Conservation (phyloP, 2,797 vertebrate genomes). For the Vipera latastei region DNA sequence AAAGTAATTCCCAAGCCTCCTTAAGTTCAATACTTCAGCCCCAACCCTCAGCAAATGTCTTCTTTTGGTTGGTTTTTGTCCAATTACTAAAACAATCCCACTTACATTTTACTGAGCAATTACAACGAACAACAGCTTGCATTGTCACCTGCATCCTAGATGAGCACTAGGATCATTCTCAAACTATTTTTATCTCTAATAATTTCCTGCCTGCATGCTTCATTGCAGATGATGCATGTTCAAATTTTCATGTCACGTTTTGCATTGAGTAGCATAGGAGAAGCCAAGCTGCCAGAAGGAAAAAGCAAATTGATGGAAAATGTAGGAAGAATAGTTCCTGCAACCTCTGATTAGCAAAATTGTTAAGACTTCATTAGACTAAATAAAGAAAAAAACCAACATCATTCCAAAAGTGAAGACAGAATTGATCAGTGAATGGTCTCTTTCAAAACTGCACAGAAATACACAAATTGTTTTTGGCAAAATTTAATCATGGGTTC, state of each 20-base stretch:
- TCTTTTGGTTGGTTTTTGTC: background rate
- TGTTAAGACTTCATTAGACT: background rate
- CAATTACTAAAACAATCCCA: background rate
- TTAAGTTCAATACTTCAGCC: background rate
- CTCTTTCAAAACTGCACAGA: background rate
- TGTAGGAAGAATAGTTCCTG: background rate
- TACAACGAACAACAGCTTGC: background rate
- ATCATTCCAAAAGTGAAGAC: background rate
- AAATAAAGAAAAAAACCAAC: background rate
- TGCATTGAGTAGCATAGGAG: background rate
- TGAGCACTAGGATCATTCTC: background rate
- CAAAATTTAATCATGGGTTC: background rate
- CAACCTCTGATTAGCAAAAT: background rate
- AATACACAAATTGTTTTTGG: background rate
- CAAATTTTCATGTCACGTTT: conserved; percentile 7
- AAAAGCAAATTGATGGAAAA: background rate
- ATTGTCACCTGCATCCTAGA: background rate
- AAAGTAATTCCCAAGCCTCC: background rate
- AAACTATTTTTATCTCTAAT: background rate
- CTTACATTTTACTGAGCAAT: background rate
- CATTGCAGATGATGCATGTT: conserved; percentile 12
- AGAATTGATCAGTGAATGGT: background rate
- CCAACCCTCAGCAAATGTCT: background rate
- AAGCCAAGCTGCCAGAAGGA: background rate
- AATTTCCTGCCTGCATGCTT: background rate